Evolutionary conservation across 2,888 invertebrate genomes (phyloP).

Genomic region (Drosophila algonquin): DNA sequence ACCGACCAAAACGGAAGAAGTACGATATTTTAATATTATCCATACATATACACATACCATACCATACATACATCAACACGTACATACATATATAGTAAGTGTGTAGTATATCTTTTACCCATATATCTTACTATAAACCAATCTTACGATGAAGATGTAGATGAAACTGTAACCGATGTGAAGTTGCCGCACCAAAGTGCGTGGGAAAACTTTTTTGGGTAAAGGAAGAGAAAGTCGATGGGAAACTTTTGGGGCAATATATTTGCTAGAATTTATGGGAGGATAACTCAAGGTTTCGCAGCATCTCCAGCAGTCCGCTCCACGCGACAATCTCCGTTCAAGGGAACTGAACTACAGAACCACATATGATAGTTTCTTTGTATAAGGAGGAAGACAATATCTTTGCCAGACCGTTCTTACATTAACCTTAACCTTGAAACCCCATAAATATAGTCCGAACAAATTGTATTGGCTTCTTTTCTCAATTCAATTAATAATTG

Average conservation of each 20-base stretch:
- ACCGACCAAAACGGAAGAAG: constrained; percentile 26
- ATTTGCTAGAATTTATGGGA: background rate
- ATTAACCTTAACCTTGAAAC: too few species aligned
- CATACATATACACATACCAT: constrained; percentile 7
- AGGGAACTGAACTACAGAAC: background rate
- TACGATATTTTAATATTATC: constrained; percentile 33
- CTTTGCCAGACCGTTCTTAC: too few species aligned
- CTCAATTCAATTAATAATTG: too few species aligned
- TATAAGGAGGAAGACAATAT: too few species aligned
- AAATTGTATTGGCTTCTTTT: too few species aligned
- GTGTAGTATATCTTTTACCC: background rate
- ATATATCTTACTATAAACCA: background rate
- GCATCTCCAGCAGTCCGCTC: background rate
- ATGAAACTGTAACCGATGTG: background rate
- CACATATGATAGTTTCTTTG: too few species aligned
- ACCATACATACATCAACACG: background rate
- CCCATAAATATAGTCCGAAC: too few species aligned
- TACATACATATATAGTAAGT: constrained; percentile 5
- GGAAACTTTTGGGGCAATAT: background rate
- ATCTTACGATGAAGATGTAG: background rate
- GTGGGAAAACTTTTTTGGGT: background rate
- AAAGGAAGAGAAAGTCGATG: background rate
- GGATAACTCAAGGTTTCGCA: background rate
- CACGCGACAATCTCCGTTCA: background rate
- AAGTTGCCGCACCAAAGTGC: background rate